A percentile compares a stretch with the other conserved stretches of the same genome.
These are phyloP conservation scores for Disparrhopalites patrizii DNA, from an alignment of 2,888 invertebrate genomes.

Conservation along the genomic window DNA sequence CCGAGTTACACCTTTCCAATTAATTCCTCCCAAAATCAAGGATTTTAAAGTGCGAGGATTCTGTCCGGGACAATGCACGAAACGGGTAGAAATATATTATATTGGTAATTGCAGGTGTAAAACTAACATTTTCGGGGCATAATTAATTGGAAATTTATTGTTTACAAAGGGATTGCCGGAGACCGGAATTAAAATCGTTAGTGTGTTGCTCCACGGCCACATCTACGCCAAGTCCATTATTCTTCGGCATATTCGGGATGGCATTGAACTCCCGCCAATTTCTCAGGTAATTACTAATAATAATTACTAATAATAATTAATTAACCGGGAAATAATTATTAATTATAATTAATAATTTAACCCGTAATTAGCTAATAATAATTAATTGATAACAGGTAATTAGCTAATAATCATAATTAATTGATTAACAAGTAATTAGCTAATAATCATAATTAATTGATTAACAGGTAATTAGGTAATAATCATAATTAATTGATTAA, in stretches of 20 bases:
- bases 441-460: no score
- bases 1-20: constrained; percentile 72
- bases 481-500: no score
- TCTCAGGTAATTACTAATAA: neutral
- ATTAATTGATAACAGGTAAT: no score
- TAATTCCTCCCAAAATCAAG: constrained; percentile 75
- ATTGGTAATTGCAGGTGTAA: neutral
- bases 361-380: no score
- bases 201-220: constrained; percentile 25
- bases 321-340: no score
- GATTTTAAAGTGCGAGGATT: constrained; percentile 76
- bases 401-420: no score
- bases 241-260: constrained; percentile 27
- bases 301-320: no score
- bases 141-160: neutral
- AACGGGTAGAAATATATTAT: constrained; percentile 66
- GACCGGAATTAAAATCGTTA: constrained; percentile 19
- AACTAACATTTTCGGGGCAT: neutral
- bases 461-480: neutral
- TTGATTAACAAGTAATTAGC: no score
- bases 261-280: constrained; percentile 21
- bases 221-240: constrained; percentile 3
- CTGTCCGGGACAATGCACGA: constrained; percentile 75
- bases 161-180: constrained; percentile 17
- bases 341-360: neutral